A percentile compares a stretch with the other conserved stretches of the same genome.
Evolutionary conservation across 1,140 invertebrate genomes (phyloP).

Genomic region (Drosophila ficusphila): DNA sequence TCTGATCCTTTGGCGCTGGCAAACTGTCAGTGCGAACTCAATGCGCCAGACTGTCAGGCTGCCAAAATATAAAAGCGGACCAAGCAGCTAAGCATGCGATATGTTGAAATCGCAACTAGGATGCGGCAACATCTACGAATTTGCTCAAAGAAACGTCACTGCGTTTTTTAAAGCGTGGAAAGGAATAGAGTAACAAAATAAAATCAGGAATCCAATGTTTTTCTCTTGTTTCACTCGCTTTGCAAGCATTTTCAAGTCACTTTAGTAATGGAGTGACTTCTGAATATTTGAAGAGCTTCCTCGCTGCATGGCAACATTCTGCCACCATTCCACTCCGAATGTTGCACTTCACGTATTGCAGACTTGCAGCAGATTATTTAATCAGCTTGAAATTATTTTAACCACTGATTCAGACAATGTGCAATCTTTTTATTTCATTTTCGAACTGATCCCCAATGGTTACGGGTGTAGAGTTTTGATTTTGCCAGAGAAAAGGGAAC

Average conservation of each 20-base stretch:
- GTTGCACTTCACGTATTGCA: not conserved
- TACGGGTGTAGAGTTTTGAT: too few relatives aligned
- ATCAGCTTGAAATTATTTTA: too few relatives aligned
- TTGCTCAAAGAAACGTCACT: slow-evolving; percentile 51
- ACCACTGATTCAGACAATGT: too few relatives aligned
- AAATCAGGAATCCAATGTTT: slow-evolving; percentile 20
- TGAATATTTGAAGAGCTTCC: slow-evolving; percentile 71
- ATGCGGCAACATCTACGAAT: slow-evolving; percentile 5
- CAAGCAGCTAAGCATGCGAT: slow-evolving; percentile 38
- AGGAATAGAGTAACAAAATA: slow-evolving; percentile 30
- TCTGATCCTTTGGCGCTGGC: slow-evolving; percentile 39
- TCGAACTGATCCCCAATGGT: too few relatives aligned
- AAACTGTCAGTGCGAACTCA: slow-evolving; percentile 45
- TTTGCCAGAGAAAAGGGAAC: too few relatives aligned
- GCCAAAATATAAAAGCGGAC: slow-evolving; percentile 55
- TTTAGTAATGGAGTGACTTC: slow-evolving; percentile 70
- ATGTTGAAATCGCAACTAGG: slow-evolving; percentile 41
- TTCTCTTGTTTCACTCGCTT: slow-evolving; percentile 31
- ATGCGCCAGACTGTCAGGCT: slow-evolving; percentile 67
- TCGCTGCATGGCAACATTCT: slow-evolving; percentile 10
- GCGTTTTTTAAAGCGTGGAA: slow-evolving; percentile 46
- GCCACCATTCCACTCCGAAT: not conserved
- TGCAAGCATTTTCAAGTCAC: slow-evolving; percentile 58
- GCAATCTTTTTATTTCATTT: too few relatives aligned
- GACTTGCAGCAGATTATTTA: not conserved